Evolutionary conservation across 2,113 vertebrate species (phyloP).

Genomic region (Bucco capensis): DNA sequence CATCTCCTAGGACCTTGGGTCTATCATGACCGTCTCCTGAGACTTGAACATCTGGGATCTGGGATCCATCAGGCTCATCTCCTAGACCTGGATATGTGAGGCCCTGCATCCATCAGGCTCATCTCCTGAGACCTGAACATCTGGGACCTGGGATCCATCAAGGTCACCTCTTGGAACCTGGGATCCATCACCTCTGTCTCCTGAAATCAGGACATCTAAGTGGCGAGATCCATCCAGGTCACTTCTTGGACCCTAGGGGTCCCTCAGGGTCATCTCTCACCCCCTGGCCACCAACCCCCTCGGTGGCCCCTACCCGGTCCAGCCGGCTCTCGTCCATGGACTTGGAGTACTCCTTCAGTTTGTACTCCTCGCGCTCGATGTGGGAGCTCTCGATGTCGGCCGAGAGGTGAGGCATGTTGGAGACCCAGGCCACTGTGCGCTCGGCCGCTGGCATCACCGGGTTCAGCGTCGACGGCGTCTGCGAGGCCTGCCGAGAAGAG

Average conservation of each 20-base stretch:
- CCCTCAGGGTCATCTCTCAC: no score
- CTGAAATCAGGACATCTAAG: no score
- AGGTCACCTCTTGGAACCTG: no score
- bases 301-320: conserved; percentile 81
- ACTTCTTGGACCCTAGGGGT: no score
- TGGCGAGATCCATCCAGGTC: no score
- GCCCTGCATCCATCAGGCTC: neutral
- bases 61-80: neutral
- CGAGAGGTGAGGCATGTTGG: conserved; percentile 96
- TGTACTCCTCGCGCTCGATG: conserved; percentile 93
- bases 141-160: no score
- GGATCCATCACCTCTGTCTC: no score
- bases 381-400: conserved; percentile 94
- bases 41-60: no score
- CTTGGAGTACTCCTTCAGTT: conserved; percentile 96
- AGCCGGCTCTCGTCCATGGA: conserved; percentile 97
- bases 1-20: no score
- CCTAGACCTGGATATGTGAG: neutral
- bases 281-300: neutral
- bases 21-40: no score
- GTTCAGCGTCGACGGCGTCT: conserved; percentile 88
- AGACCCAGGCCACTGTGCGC: conserved; percentile 95
- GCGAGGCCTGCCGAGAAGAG: conserved; percentile 80
- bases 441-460: conserved; percentile 89
- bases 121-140: no score